Conservation (phyloP, 1,140 invertebrate genomes). For the Sweltsa coloradensis region DNA sequence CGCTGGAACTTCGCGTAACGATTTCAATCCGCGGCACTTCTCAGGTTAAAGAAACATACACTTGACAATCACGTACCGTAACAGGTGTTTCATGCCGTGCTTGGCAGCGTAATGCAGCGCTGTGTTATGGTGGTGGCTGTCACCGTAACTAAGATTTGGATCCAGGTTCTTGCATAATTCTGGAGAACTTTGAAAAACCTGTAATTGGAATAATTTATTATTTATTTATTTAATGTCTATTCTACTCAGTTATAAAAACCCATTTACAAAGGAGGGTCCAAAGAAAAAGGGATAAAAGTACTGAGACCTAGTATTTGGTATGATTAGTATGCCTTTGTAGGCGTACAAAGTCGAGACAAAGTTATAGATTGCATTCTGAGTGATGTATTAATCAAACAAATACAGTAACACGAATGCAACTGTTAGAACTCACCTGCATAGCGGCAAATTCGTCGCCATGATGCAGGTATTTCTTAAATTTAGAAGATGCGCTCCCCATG, state of each 20-base stretch:
- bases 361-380: too few relatives aligned
- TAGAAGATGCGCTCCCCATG: slow-evolving; percentile 57
- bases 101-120: slow-evolving; percentile 52
- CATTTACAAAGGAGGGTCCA: neutral
- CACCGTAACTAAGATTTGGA: slow-evolving; percentile 55
- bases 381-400: neutral
- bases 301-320: neutral
- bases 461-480: slow-evolving; percentile 58
- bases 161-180: slow-evolving; percentile 52
- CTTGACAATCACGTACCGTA: slow-evolving; percentile 29
- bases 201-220: slow-evolving; percentile 4
- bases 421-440: slow-evolving; percentile 36
- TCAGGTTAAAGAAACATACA: neutral
- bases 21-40: neutral
- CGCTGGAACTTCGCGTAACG: too few relatives aligned
- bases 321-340: neutral
- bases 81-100: slow-evolving; percentile 53
- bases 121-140: slow-evolving; percentile 52
- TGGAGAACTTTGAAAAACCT: slow-evolving; percentile 44
- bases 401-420: neutral
- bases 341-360: too few relatives aligned
- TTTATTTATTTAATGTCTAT: neutral
- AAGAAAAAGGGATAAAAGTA: neutral
- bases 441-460: slow-evolving; percentile 59
- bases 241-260: neutral